These are phyloP conservation scores for Tonatia bakeri DNA, from an alignment of 2,113 vertebrate genomes.

Conservation along the genomic window DNA sequence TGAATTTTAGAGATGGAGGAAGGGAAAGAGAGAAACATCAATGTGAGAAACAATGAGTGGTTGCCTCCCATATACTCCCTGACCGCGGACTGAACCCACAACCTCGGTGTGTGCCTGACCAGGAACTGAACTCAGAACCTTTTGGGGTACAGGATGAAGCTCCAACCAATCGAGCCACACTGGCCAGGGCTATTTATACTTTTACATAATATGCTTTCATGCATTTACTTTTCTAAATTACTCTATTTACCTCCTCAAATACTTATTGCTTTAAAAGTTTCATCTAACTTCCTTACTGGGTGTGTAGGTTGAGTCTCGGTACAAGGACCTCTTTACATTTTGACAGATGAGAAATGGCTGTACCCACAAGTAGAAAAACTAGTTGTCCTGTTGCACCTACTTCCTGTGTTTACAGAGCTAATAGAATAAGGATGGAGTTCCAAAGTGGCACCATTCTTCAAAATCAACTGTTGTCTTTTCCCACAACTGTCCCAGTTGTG, in stretches of 20 bases:
- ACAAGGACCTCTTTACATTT: neutral
- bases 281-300: neutral
- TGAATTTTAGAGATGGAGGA: no score
- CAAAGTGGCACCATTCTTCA: neutral
- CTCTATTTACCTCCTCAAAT: neutral
- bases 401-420: neutral
- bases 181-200: neutral
- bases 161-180: no score
- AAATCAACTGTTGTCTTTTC: neutral
- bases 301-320: neutral
- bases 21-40: no score
- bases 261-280: neutral
- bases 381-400: neutral
- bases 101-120: no score
- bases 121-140: no score
- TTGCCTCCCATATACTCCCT: no score
- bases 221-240: conserved; percentile 16
- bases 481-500: neutral
- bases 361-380: neutral
- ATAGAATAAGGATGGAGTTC: neutral
- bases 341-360: neutral
- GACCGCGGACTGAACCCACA: no score
- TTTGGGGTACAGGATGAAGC: no score
- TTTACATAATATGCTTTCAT: neutral
- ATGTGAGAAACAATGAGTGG: no score